Evolutionary conservation across 2,888 invertebrate genomes (phyloP).

Genomic region (Phasia obesa): DNA sequence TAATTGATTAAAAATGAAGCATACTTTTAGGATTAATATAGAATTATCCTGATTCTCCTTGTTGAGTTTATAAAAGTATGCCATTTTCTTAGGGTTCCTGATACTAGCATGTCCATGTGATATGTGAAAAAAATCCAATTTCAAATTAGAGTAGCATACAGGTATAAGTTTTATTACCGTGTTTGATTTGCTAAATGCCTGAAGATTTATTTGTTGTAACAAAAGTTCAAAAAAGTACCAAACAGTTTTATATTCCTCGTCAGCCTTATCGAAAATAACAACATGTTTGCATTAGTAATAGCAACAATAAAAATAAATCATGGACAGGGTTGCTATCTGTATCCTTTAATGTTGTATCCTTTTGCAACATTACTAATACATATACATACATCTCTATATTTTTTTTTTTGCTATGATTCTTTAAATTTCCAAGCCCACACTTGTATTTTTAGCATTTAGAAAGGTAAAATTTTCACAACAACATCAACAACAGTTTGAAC

Average conservation of each 20-base stretch:
- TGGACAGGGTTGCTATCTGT: background rate
- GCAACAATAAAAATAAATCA: conserved; percentile 18
- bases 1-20: no score
- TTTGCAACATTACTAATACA: no score
- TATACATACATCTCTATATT: background rate
- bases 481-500: conserved; percentile 18
- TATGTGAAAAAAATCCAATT: no score
- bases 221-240: conserved; percentile 4
- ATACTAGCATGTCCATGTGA: no score
- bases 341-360: conserved; percentile 16
- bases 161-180: no score
- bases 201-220: conserved; percentile 11
- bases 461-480: conserved; percentile 24
- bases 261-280: background rate
- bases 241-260: background rate
- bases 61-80: no score
- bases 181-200: conserved; percentile 10
- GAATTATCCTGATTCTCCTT: no score
- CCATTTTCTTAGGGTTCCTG: no score
- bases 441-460: conserved; percentile 28
- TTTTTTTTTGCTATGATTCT: background rate
- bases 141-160: no score
- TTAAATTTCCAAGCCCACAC: background rate
- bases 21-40: no score
- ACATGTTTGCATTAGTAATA: background rate